Conservation (phyloP, 2,797 vertebrate genomes). For the Sylvilagus floridanus region DNA sequence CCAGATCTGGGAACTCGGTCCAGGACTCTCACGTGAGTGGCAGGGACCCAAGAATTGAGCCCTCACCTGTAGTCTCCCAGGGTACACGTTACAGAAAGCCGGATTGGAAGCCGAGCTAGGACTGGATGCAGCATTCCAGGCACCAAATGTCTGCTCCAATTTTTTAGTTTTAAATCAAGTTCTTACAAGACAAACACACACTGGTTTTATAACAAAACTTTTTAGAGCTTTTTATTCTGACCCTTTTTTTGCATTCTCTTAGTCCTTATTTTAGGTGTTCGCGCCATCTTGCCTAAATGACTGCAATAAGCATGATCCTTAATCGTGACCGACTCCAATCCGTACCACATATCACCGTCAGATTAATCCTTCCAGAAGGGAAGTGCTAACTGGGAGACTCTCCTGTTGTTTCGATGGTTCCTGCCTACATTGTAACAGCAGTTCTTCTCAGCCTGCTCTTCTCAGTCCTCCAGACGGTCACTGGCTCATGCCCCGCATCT, state of each 20-base stretch:
- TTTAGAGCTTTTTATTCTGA: not conserved
- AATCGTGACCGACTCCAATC: not conserved
- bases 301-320: not conserved
- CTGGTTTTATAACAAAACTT: not conserved
- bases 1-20: no score
- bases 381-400: not conserved
- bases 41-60: no score
- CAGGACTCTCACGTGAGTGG: no score
- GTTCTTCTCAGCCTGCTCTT: not conserved
- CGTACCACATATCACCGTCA: not conserved
- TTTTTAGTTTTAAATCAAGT: no score
- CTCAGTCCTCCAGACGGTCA: not conserved
- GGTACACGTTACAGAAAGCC: no score
- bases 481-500: no score
- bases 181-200: not conserved
- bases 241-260: not conserved
- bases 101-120: no score
- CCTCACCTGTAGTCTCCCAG: no score
- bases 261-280: not conserved
- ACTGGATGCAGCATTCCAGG: no score
- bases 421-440: not conserved
- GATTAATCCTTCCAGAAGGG: not conserved
- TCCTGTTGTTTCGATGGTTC: not conserved
- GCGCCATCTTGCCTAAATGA: not conserved
- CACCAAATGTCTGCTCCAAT: no score